Percentiles rank a stretch among this genome's conserved stretches.
These are phyloP conservation scores for Luffia ferchaultella DNA, from an alignment of 2,888 invertebrate species.

Conservation along the genomic window DNA sequence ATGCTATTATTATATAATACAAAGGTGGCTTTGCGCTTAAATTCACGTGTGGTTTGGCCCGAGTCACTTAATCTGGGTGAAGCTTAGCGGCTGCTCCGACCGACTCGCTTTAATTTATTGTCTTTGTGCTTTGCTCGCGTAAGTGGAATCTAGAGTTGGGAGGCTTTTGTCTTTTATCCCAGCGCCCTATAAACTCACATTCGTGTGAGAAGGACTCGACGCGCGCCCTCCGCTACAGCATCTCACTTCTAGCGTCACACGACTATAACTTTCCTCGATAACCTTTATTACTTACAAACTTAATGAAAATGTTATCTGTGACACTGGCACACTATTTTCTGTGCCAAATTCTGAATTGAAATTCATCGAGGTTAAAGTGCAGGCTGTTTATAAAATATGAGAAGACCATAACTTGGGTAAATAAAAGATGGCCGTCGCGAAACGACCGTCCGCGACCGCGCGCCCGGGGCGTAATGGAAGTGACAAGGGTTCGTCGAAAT, in stretches of 20 bases:
- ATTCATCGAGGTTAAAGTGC: conserved; percentile 33
- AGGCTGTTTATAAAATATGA: conserved; percentile 49
- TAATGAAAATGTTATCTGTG: not conserved
- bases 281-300: not conserved
- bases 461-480: conserved; percentile 50
- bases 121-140: conserved; percentile 36
- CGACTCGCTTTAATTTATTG: conserved; percentile 42
- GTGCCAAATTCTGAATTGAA: conserved; percentile 4
- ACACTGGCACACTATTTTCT: no score
- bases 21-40: conserved; percentile 28
- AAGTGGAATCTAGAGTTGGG: conserved; percentile 31
- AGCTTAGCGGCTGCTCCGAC: conserved; percentile 32
- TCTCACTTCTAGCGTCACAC: not conserved
- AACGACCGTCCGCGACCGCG: conserved; percentile 30
- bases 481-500: conserved; percentile 59
- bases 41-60: conserved; percentile 35
- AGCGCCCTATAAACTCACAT: no score
- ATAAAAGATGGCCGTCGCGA: conserved; percentile 48
- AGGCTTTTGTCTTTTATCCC: conserved; percentile 26
- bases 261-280: not conserved
- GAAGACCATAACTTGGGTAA: conserved; percentile 48
- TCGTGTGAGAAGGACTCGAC: no score
- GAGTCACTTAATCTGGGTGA: conserved; percentile 34
- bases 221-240: not conserved
- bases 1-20: conserved; percentile 13